Evolutionary conservation across 2,888 invertebrate genomes (phyloP), one percentile per base, ranked within the genome.

Genomic region (Desoria tigrina): DNA sequence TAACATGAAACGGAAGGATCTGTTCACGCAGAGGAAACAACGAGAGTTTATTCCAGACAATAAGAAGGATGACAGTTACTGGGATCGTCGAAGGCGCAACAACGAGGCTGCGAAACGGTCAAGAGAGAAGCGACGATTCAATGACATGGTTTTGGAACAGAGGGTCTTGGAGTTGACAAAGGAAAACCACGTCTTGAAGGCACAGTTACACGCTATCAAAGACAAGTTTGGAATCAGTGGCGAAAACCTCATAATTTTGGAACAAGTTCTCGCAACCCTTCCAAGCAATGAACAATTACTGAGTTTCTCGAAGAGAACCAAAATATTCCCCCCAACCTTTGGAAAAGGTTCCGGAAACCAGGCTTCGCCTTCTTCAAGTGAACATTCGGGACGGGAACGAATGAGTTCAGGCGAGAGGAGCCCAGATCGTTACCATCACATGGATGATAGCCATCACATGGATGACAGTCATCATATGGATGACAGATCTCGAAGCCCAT

Each of bases 61-160:
- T 81, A 94, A 94, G 80, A 97, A 97, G 80, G 96, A 97, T 79
- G 94, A 95, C 78, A 92, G 91, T 78, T 97, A 97, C 81, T 97
- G 98, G 98, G 95, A 96, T 81, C 87, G 96, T 64, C 85, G 98
- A 64, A 85, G 96, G 71, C 86, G 96, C 66, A 97, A 98, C 82
- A 98, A 98, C 81, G 96, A 96, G 81, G 97, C 97, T 0, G 97
- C 97, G 64, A 94, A 97, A 80, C 84, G 95, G 51, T 95, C 95
- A 6, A 86, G 96, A n/a, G 96, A 97, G 81, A 97, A 97, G 81
- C 86, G 96, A 49, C 88, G 96, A 54, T 90, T 93, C 83, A 95
- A 97, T 79, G 96, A 97, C 81, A 92, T 96, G 92, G 93, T 94
- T 1, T 84, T 98, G 68, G 97, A 97, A 79, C 92, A 93, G 77